phyloP scores from a whole-genome alignment of 1,140 invertebrate species.

The Cherax destructor region DNA sequence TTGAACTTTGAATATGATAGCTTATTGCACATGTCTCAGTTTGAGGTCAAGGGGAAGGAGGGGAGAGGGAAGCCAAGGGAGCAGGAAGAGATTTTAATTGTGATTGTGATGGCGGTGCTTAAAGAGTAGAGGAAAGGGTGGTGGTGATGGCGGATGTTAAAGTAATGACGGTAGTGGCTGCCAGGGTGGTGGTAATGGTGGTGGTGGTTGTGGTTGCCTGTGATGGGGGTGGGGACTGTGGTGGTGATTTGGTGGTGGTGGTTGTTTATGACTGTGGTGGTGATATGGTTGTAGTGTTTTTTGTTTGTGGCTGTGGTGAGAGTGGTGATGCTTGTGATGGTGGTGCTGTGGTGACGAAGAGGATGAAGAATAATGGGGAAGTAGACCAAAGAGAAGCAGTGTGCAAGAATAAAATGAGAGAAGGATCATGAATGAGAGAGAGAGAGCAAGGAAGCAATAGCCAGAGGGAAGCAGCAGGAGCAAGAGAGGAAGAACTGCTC shows the following conservation, averaged over 20 bases:
- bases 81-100: background rate
- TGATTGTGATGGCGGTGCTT: background rate
- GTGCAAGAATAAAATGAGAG: background rate
- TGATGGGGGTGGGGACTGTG: background rate
- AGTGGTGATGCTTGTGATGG: background rate
- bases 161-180: background rate
- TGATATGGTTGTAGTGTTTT: background rate
- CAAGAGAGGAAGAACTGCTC: background rate
- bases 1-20: too few relatives aligned
- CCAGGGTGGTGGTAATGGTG: background rate
- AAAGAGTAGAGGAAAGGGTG: background rate
- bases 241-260: background rate
- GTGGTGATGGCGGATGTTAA: background rate
- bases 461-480: background rate
- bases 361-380: background rate
- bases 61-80: too few relatives aligned
- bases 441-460: background rate
- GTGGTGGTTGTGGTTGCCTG: background rate
- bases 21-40: too few relatives aligned
- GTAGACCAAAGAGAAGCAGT: background rate
- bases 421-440: background rate
- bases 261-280: background rate
- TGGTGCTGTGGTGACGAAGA: background rate
- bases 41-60: too few relatives aligned
- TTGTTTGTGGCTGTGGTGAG: background rate